These are phyloP conservation scores for Caenorhabditis sp. DNA, from an alignment of 2,888 invertebrate genomes.

Conservation along the genomic window DNA sequence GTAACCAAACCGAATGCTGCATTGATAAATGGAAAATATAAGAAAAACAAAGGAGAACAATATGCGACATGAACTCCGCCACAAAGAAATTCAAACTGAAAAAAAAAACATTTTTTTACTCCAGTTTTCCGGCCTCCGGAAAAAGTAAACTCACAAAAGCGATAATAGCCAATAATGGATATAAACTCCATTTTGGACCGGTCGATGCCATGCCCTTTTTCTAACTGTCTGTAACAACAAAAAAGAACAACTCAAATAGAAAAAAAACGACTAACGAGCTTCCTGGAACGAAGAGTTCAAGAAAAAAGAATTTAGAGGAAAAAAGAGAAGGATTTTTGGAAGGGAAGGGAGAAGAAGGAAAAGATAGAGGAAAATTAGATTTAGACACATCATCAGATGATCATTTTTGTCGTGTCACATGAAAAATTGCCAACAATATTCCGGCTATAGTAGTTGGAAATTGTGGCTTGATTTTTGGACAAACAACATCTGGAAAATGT, in stretches of 20 bases:
- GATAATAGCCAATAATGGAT: slow-evolving; percentile 62
- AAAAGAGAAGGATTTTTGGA: not conserved
- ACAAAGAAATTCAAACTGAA: slow-evolving; percentile 54
- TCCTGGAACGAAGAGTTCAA: slow-evolving; percentile 4
- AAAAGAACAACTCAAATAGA: not conserved
- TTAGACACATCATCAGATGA: not conserved
- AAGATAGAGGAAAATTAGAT: not conserved
- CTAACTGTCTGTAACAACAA: not conserved
- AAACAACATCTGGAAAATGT: too few species aligned
- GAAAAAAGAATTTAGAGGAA: too few species aligned
- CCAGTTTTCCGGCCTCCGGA: too few species aligned
- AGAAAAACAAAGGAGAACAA: slow-evolving; percentile 64
- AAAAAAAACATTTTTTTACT: too few species aligned
- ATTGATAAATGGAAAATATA: slow-evolving; percentile 60
- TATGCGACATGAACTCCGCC: slow-evolving; percentile 60
- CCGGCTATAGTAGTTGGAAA: too few species aligned
- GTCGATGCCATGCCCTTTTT: slow-evolving; percentile 40
- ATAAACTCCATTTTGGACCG: slow-evolving; percentile 65
- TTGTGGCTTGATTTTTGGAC: too few species aligned
- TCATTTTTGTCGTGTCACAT: not conserved
- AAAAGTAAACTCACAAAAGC: slow-evolving; percentile 54
- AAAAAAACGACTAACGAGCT: not conserved
- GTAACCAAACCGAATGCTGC: slow-evolving; percentile 57
- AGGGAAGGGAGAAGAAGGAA: not conserved
- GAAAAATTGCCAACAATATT: too few species aligned